Conservation (phyloP, 2,797 vertebrate species). For the Petrocephalus sullivani region DNA sequence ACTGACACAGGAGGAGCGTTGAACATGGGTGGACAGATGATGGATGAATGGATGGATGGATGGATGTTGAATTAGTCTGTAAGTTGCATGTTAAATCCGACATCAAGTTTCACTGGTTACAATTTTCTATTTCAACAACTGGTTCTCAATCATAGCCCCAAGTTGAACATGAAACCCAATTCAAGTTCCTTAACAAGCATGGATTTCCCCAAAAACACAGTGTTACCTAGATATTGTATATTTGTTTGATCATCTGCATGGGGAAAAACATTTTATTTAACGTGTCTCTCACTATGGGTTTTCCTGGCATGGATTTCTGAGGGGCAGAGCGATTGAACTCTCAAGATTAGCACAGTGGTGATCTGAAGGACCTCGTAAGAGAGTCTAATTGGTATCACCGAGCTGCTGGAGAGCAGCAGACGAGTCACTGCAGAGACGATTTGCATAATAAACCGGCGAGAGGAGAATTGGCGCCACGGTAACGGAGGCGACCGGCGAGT, state of each 20-base stretch:
- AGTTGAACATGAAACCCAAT: background rate
- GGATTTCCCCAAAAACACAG: background rate
- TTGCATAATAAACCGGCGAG: background rate
- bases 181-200: background rate
- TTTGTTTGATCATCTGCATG: background rate
- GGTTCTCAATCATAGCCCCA: background rate
- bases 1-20: background rate
- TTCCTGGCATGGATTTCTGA: background rate
- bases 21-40: background rate
- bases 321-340: background rate
- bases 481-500: slow-evolving; percentile 35
- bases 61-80: background rate
- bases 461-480: slow-evolving; percentile 13
- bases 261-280: background rate
- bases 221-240: background rate
- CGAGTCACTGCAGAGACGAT: background rate
- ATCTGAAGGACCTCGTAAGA: background rate
- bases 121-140: background rate
- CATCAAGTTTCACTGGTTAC: background rate
- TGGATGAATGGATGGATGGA: background rate
- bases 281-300: background rate
- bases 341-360: background rate
- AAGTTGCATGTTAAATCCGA: background rate
- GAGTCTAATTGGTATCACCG: background rate
- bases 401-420: background rate